Evolutionary conservation across 92 coral and sea anemone species (phyloP).

Genomic region (Porites cylindrica): DNA sequence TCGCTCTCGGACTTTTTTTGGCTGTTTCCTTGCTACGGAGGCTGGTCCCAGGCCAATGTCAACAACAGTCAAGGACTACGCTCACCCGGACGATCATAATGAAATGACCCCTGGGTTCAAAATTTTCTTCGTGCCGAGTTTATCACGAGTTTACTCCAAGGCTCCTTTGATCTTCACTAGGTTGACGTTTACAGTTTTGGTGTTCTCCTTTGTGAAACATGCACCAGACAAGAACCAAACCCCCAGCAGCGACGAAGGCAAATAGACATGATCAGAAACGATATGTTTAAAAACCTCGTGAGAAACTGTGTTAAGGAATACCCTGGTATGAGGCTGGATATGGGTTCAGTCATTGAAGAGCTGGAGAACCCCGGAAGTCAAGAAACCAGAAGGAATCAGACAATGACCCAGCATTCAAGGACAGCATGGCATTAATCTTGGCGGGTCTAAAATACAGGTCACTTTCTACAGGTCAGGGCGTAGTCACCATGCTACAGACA

Average conservation of each 20-base stretch:
- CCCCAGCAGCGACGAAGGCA: slow-evolving; percentile 64
- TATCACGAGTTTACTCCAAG: background rate
- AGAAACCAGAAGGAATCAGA: background rate
- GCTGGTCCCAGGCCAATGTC: too few species aligned
- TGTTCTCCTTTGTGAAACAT: slow-evolving; percentile 69
- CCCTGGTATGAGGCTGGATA: background rate
- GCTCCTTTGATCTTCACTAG: slow-evolving; percentile 7
- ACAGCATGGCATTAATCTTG: too few species aligned
- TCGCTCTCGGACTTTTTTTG: too few species aligned
- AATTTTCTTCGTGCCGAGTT: background rate
- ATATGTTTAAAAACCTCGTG: background rate
- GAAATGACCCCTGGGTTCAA: background rate
- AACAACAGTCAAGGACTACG: too few species aligned
- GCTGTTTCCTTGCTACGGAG: too few species aligned
- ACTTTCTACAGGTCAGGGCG: too few species aligned
- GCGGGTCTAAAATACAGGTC: too few species aligned
- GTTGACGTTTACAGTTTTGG: slow-evolving; percentile 81
- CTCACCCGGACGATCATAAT: too few species aligned
- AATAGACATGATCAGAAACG: background rate
- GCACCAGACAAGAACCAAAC: slow-evolving; percentile 61
- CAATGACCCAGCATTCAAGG: too few species aligned
- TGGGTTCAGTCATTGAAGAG: slow-evolving; percentile 3
- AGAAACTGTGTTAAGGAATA: background rate
- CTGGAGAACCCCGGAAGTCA: background rate
- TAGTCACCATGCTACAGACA: too few species aligned